Evolutionary conservation across 2,113 vertebrate genomes (phyloP), one percentile per base, ranked within the genome.

Genomic region (Notothenia rossii): DNA sequence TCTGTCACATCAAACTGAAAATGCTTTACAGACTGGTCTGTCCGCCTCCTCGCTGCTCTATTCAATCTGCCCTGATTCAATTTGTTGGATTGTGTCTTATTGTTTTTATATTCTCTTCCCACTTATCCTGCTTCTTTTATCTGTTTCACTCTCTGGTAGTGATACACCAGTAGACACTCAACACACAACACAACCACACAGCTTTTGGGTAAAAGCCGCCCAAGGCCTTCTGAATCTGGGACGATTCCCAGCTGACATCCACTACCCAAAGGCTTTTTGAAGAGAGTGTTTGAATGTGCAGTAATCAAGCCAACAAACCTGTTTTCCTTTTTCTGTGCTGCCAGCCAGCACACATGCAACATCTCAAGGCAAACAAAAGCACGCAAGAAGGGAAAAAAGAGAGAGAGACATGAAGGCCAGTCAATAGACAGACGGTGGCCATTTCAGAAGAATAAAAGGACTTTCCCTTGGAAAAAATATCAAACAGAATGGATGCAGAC

Each of bases 231-330:
- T 67, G 64, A 89, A 89, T 83, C 75, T 71, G 86, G 85, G 63
- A 89, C 68, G 8, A 89, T 79, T 86, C 90, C 90, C 86, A 91
- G 36, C 71, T 90, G 86, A 83, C 77, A 69, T 54, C 55, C 51
- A 40, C 49, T 11, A 60, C 40, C 85, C 68, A 64, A 50, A 77
- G 72, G 82, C 46, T 63, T 84, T 77, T 79, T 64, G 70, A 83
- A 49, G 51, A 72, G 73, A 59, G 45, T 85, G 87, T 82, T 71
- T 86, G 68, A 79, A 79, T 85, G 64, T 76, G 72, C 61, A 62
- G 50, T 13, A 46, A 75, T 76, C 62, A 80, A 81, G 86, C 86
- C 84, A 87, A 86, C 56, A 84, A 91, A 88, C 72, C 77, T 73
- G 79, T 67, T 88, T 86, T 62, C 46, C 71, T 54, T 77, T 85